Conservation (phyloP, 2,888 invertebrate genomes). For the Trimorus sp. region DNA sequence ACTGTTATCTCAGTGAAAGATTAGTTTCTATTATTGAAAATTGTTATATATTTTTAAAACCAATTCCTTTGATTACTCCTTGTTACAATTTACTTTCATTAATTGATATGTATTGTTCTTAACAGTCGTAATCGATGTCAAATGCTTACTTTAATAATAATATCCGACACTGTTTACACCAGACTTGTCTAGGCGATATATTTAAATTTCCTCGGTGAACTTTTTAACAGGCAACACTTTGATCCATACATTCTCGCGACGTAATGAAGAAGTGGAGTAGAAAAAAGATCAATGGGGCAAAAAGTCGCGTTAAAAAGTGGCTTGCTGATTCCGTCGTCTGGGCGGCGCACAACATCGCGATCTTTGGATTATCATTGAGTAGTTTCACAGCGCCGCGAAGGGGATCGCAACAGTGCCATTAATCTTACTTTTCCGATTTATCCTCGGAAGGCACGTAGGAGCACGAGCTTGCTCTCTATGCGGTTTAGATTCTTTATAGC, state of each 20-base stretch:
- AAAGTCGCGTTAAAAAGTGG: conserved; percentile 53
- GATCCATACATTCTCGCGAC: conserved; percentile 18
- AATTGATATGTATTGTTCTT: too few relatives aligned
- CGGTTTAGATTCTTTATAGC: conserved; percentile 76
- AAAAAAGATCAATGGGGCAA: conserved; percentile 26
- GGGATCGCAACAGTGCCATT: conserved; percentile 70
- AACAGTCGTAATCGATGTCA: too few relatives aligned
- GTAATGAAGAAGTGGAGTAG: conserved; percentile 17
- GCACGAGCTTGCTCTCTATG: conserved; percentile 75
- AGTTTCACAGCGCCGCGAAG: conserved; percentile 55
- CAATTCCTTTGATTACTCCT: too few relatives aligned
- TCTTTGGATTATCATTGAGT: conserved; percentile 65
- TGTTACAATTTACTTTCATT: too few relatives aligned
- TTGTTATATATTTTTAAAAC: too few relatives aligned
- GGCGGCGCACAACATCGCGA: conserved; percentile 50
- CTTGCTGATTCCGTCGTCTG: conserved; percentile 50
- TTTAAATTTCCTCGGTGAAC: background rate
- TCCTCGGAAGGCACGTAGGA: conserved; percentile 74
- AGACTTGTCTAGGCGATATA: too few relatives aligned
- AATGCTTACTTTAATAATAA: too few relatives aligned
- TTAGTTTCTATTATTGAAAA: too few relatives aligned
- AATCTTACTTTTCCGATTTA: conserved; percentile 76
- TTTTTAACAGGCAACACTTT: background rate
- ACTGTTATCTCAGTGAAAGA: too few relatives aligned
- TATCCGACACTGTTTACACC: too few relatives aligned